phyloP scores from a whole-genome alignment of 2,113 vertebrate species.

The Catharus bicknelli region DNA sequence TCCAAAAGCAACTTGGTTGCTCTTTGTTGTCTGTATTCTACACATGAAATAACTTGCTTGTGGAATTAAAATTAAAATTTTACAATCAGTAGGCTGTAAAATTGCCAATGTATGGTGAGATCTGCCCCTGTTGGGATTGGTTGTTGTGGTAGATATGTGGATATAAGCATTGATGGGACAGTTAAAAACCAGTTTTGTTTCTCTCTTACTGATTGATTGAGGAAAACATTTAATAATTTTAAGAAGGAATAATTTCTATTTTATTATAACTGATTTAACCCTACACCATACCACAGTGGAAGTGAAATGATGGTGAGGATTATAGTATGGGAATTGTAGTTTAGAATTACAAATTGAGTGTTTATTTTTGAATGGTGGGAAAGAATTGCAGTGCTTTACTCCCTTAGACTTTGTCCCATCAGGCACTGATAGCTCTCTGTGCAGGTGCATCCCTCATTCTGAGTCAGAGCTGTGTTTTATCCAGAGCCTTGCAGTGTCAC shows the following conservation, averaged over 20 bases:
- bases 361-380: not conserved
- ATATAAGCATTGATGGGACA: not conserved
- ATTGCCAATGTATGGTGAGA: not conserved
- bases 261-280: not conserved
- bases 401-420: rapidly evolving
- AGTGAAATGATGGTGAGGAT: not conserved
- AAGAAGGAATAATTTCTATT: not conserved
- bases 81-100: not conserved
- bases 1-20: not conserved
- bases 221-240: not conserved
- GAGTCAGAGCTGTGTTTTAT: not conserved
- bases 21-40: not conserved
- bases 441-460: not conserved
- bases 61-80: not conserved
- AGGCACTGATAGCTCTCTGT: not conserved
- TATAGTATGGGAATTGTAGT: not conserved
- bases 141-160: not conserved
- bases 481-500: not conserved
- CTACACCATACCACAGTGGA: not conserved
- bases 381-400: not conserved
- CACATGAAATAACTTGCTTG: not conserved
- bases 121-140: not conserved
- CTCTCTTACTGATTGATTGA: not conserved
- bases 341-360: not conserved
- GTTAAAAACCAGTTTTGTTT: not conserved